phyloP scores from a whole-genome alignment of 2,797 vertebrate species.

The Silurus aristotelis region DNA sequence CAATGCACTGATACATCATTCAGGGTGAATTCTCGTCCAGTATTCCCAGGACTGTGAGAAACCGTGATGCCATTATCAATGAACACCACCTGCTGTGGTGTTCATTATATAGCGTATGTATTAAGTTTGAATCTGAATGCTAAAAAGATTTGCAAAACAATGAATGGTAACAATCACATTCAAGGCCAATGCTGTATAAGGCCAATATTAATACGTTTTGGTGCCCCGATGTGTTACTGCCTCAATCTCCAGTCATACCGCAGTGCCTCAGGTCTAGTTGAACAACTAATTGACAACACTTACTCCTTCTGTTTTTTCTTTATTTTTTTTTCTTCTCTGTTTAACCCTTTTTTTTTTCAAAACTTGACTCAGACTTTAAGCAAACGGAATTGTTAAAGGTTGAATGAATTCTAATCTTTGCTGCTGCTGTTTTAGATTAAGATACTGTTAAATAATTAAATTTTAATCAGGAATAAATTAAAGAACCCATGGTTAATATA shows the following conservation, averaged over 20 bases:
- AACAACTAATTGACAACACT: conserved; percentile 1
- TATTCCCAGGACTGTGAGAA: background rate
- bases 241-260: background rate
- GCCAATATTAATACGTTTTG: background rate
- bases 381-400: conserved; percentile 3
- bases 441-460: conserved; percentile 30
- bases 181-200: background rate
- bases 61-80: background rate
- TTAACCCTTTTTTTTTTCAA: background rate
- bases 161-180: background rate
- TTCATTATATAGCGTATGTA: background rate
- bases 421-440: conserved; percentile 26
- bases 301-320: background rate
- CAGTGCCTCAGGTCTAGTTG: conserved; percentile 5
- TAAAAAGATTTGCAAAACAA: background rate
- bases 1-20: background rate
- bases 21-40: background rate
- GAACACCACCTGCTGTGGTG: background rate
- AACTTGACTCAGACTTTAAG: background rate
- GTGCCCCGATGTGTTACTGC: background rate
- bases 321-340: background rate
- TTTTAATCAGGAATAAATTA: conserved; percentile 28
- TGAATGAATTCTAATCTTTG: conserved; percentile 16
- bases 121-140: background rate
- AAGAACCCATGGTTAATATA: conserved; percentile 35